Evolutionary conservation across 2,113 vertebrate genomes (phyloP), one percentile per base, ranked within the genome.

Genomic region (Fukomys damarensis): DNA sequence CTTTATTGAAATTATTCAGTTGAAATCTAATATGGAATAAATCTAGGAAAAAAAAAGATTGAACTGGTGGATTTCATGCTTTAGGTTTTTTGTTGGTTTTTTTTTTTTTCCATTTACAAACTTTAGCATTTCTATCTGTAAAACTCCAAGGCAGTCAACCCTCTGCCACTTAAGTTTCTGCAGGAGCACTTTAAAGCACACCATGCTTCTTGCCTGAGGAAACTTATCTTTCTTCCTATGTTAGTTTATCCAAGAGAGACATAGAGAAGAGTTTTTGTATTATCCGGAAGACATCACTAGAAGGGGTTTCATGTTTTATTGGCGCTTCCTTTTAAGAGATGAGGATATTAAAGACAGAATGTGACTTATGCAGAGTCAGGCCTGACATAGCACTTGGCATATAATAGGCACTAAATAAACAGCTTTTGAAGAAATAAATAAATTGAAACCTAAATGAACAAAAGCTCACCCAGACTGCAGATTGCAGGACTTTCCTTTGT

Each of bases 41-140:
- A 96, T 86, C 65, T 82, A 94, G 38, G 87, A 12, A 58, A 58
- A 93, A 94, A 91, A 91, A 85, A 88, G 41, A 96, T 68, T 26
- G 74, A 95, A 80, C 68, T 65, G n/a, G 54, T 46, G 77, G 80
- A 86, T 92, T 90, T 87, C 54, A 66, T 91, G 41, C 63, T 93
- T 88, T 93, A 49, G 38, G 9, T 66, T 92, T 92, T n/a, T n/a
- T n/a, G n/a, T n/a, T n/a, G n/a, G n/a, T n/a, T n/a, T n/a, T n/a
- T n/a, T n/a, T n/a, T n/a, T n/a, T 87, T 86, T 93, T 49, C 85
- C 83, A 72, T 89, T 93, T 94, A 66, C 86, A 96, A 83, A 93
- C 82, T 66, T 85, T 93, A 96, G 85, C 65, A 52, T 90, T 96
- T 97, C 76, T 85, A 35, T 79, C 89, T 82, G n/a, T 90, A 80